Evolutionary conservation across 2,888 invertebrate species (phyloP), one percentile per base, ranked within the genome.

Genomic region (Atethmia centrago): DNA sequence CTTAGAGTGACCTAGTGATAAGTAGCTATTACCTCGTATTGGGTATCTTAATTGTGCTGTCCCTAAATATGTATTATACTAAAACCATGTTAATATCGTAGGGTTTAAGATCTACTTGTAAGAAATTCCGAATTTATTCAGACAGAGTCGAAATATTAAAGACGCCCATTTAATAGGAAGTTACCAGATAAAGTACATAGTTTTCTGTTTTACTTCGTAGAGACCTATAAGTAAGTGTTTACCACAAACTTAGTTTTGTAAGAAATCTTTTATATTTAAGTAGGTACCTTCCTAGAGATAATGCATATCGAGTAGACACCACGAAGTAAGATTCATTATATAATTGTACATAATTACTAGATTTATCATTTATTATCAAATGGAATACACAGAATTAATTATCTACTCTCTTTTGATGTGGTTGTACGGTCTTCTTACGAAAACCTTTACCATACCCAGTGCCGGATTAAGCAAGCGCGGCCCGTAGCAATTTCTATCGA

Each of bases 51-150:
- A 21, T 53, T 61, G 16, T 47, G 40, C 47, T 59, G 69, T 68
- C 28, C 12, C 3, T 53, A 59, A 8, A 19, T 61, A 59, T 53
- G 36, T 61, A 16, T 61, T 42, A 45, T 31, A 25, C 14, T 9
- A 51, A 61, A n/a, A 25, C 14, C 7, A n/a, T n/a, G 47, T 45
- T 47, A 67, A 19, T 62, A 49, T 40, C 10, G 19, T 21, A 49
- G 40, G 40, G 7, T 21, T 58, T 42, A 47, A 47, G 25, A 21
- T 21, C 8, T 4, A 28, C 14, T 49, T 25, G 40, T 73, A 45
- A 45, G 19, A 25, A 40, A 55, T 21, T 42, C 9, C 70, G 61
- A 70, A 61, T 77, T 77, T 51, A 61, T 73, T 73, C 12, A 73
- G 47, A 47, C 25, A 36, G 40, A 45, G 8, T 71, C 8, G 16